Evolutionary conservation across 2,113 vertebrate genomes (phyloP), one percentile per base, ranked within the genome.

Genomic region (Hypomesus transpacificus): DNA sequence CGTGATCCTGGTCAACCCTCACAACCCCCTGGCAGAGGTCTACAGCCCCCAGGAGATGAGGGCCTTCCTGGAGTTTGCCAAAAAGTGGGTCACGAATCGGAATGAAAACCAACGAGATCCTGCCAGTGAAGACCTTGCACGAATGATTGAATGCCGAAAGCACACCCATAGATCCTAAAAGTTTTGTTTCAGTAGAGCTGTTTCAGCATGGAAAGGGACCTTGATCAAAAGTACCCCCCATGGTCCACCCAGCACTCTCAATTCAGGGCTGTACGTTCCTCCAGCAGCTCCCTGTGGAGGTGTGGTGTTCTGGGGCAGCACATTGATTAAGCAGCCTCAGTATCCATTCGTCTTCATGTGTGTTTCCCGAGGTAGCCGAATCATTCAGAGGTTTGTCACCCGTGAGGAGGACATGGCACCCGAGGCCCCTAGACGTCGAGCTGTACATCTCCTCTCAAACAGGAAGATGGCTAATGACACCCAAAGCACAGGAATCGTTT

Each of bases 21-120:
- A 98, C 77, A 99, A 99, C 81, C 97, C 97, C 22, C 87, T 99
- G 74, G 97, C 96, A 28, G 94, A 96, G 20, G 77, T 98, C 87
- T 98, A 98, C 87, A 94, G 94, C 16, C 80, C 83, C 0, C 82
- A 88, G 78, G 95, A 98, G 77, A 93, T 99, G 83, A 87, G 75
- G 70, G 90, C 90, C 75, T 97, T 94, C 82, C 89, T 99, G 90
- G 93, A 95, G 78, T 98, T 98, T 92, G 96, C 97, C 62, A 95
- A 95, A 93, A 95, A 93, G 97, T 99, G 79, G 16, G 89, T 83
- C 78, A 69, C 2, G 46, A 68, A 8, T 71, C 31, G 31, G 31
- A 34, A 34, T 34, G 6, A 34, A 34, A 34, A 34, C 31, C 31
- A 34, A 6, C 31, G 7, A 34, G 31, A 34, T 34, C 31, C 31